Evolutionary conservation across 2,797 vertebrate genomes (phyloP), one percentile per base, ranked within the genome.

Genomic region (Pempheris klunzingeri): DNA sequence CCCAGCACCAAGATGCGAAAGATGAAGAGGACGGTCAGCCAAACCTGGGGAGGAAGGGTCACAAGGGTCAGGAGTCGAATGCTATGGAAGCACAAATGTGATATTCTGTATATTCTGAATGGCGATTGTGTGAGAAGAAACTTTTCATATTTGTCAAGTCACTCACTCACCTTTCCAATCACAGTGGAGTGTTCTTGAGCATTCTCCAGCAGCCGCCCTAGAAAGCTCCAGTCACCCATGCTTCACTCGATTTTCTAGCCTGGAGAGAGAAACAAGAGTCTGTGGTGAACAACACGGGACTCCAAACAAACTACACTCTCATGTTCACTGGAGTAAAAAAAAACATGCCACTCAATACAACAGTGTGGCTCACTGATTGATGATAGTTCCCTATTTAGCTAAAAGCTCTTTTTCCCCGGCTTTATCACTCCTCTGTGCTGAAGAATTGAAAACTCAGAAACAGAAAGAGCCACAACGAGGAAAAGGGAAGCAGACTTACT

Each of bases 201-300:
- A 30, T 97, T 98, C 93, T 98, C 97, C 92, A 99, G 90, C 90
- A 98, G 95, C 90, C 96, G 95, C 89, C 96, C 97, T 87, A 99
- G 95, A 94, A 97, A 97, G 95, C 97, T 98, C 98, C 98, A 99
- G 96, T 99, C 97, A 91, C 97, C 98, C 98, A 99, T 99, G 80
- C 95, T 96, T 96, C 93, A 95, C 93, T 95, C 71, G 80, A 86
- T 94, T 88, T 90, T 93, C 95, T 96, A 95, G 91, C 96, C 97
- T 98, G 91, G 22, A 73, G 77, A 84, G 30, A 76, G 50, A 82
- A 62, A 80, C 43, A 22, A 80, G 34, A 86, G 38, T 44, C 15
- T 6, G 39, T 15, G 34, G 18, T 82, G 38, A 82, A 52, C 13
- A 28, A 64, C 7, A 7, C 17, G 18, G 8, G 26, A 34, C 14